Evolutionary conservation across 2,797 vertebrate genomes (phyloP).

Genomic region (Rhadinocentrus ornatus): DNA sequence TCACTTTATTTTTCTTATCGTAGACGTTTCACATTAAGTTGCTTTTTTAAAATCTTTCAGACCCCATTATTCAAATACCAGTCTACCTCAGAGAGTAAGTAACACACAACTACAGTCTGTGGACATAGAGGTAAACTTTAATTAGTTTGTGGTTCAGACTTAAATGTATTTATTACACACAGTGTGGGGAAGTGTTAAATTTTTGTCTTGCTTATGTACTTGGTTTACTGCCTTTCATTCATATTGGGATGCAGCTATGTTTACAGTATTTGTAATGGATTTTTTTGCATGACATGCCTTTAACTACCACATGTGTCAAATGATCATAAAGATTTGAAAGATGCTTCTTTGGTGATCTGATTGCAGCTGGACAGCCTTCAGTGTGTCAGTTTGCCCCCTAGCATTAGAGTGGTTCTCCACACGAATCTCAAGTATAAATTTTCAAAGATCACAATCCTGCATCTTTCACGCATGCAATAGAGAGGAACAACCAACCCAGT

Average conservation of each 20-base stretch:
- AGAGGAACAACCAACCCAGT: background rate
- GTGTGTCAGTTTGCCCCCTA: background rate
- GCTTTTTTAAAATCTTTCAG: conserved; percentile 74
- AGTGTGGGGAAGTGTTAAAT: background rate
- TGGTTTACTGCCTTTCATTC: background rate
- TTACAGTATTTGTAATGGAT: background rate
- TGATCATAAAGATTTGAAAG: background rate
- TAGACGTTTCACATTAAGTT: background rate
- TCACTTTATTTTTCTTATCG: background rate
- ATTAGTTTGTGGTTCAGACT: background rate
- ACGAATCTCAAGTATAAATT: background rate
- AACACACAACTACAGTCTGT: background rate
- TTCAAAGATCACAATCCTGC: background rate
- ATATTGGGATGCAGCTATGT: background rate
- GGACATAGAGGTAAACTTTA: background rate
- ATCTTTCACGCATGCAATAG: background rate
- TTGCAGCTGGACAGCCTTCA: background rate
- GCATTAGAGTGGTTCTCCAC: background rate
- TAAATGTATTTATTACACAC: background rate
- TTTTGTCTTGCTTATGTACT: background rate
- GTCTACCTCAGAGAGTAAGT: conserved; percentile 92
- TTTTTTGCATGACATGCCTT: background rate
- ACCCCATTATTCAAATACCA: conserved; percentile 94
- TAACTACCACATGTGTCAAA: background rate
- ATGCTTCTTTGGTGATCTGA: background rate